Evolutionary conservation across 2,888 invertebrate species (phyloP), one percentile per base, ranked within the genome.

Genomic region (Chrysolina haemoptera): DNA sequence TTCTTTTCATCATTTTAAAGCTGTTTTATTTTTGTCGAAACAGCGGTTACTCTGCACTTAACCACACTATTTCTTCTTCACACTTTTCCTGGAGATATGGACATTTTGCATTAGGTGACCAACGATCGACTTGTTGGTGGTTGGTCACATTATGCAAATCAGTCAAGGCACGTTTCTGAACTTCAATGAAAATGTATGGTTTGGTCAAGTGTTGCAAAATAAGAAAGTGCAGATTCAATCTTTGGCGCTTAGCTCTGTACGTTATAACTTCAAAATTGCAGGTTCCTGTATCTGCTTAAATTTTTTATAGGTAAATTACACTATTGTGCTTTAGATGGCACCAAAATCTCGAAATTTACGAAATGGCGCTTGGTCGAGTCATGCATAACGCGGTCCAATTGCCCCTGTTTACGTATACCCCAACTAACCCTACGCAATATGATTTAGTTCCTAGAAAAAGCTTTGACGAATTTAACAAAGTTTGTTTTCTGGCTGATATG

Each of bases 111-210:
- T 46, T 43, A 64, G 40, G 46, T 46, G 64, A 64, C 41, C 64
- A 64, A 64, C 20, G 20, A 41, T 46, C 41, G 22, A 46, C 43
- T 64, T 64, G 43, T 18, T 46, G 64, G 64, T 46, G 64, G 43
- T 64, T 64, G 64, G 64, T 64, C 64, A 64, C 46, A 64, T 64
- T 64, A 64, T 64, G 64, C 41, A 43, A 64, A 64, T 22, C 22
- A 22, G 55, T 55, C 55, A 55, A 55, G 22, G 55, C 55, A 55
- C 22, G 55, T 55, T 55, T 55, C 22, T 55, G 55, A 55, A 55
- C 55, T 55, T 55, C 22, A 55, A n/a, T n/a, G 22, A 55, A 55
- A 55, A 22, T 55, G 20, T 22, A 22, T 55, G 22, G 55, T 55
- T 55, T 55, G 55, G 55, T 55, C 55, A 55, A 55, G 55, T 55